phyloP scores from a whole-genome alignment of 2,113 vertebrate genomes.

The Brachionichthys hirsutus region DNA sequence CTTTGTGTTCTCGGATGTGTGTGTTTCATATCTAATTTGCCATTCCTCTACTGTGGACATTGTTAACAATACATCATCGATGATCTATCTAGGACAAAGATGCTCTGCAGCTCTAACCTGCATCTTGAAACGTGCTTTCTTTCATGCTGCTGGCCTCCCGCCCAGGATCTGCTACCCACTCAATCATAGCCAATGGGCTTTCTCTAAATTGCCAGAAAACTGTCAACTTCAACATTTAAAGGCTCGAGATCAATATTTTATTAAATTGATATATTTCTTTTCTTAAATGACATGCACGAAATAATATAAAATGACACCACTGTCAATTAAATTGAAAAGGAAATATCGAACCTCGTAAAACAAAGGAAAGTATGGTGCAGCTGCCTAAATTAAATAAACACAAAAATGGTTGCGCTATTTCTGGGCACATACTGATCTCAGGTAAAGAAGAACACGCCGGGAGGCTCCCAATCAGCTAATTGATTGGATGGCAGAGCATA shows the following conservation, averaged over 20 bases:
- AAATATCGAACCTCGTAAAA: too few relatives aligned
- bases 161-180: constrained; percentile 38
- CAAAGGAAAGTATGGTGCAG: too few relatives aligned
- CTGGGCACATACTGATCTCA: constrained; percentile 38
- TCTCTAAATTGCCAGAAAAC: constrained; percentile 57
- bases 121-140: constrained; percentile 34
- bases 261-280: constrained; percentile 57
- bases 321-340: too few relatives aligned
- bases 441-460: constrained; percentile 22
- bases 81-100: not conserved
- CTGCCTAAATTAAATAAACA: too few relatives aligned
- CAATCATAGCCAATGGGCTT: constrained; percentile 63
- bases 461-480: constrained; percentile 34
- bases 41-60: constrained; percentile 23
- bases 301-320: too few relatives aligned
- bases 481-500: constrained; percentile 16
- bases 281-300: too few relatives aligned
- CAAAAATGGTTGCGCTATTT: constrained; percentile 13
- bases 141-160: constrained; percentile 38
- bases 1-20: constrained; percentile 25
- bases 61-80: constrained; percentile 28
- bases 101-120: constrained; percentile 5
- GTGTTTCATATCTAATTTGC: constrained; percentile 19
- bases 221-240: constrained; percentile 56
- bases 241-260: constrained; percentile 67